Evolutionary conservation across 2,888 invertebrate species (phyloP).

Genomic region (Lithophane leautieri): DNA sequence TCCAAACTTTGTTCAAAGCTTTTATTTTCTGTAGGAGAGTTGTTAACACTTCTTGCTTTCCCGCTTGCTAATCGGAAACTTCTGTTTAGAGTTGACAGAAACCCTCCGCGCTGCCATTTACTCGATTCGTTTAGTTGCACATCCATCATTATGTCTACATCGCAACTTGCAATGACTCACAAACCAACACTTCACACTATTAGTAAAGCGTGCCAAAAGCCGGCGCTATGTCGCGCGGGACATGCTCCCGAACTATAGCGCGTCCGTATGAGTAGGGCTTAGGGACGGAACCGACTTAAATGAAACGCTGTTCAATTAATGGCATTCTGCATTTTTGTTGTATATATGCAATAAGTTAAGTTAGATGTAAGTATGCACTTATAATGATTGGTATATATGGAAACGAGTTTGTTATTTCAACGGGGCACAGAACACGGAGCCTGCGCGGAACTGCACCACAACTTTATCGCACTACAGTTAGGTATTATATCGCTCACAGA

Average conservation of each 20-base stretch:
- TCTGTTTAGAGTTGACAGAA: constrained; percentile 86
- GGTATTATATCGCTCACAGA: constrained; percentile 59
- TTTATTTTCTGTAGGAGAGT: constrained; percentile 78
- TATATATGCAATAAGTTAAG: constrained; percentile 55
- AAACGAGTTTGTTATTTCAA: constrained; percentile 77
- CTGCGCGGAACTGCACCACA: constrained; percentile 78
- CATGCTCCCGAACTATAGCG: constrained; percentile 65
- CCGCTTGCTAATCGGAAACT: constrained; percentile 85
- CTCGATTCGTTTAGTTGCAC: constrained; percentile 82
- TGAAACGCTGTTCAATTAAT: constrained; percentile 65
- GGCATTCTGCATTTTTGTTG: constrained; percentile 61
- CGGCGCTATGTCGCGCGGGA: constrained; percentile 73
- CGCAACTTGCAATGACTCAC: constrained; percentile 84
- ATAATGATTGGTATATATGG: constrained; percentile 64
- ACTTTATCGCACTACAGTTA: constrained; percentile 63
- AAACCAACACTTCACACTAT: constrained; percentile 77
- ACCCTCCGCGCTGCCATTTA: constrained; percentile 87
- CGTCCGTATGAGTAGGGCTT: constrained; percentile 62
- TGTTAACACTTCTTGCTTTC: constrained; percentile 78
- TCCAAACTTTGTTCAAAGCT: constrained; percentile 77
- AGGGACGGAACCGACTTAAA: constrained; percentile 43
- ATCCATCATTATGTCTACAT: constrained; percentile 87
- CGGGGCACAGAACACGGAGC: constrained; percentile 75
- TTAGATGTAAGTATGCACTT: constrained; percentile 65
- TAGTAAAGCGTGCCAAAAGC: constrained; percentile 80